Evolutionary conservation across 1,140 invertebrate genomes (phyloP).

Genomic region (Tetragonula clypearis): DNA sequence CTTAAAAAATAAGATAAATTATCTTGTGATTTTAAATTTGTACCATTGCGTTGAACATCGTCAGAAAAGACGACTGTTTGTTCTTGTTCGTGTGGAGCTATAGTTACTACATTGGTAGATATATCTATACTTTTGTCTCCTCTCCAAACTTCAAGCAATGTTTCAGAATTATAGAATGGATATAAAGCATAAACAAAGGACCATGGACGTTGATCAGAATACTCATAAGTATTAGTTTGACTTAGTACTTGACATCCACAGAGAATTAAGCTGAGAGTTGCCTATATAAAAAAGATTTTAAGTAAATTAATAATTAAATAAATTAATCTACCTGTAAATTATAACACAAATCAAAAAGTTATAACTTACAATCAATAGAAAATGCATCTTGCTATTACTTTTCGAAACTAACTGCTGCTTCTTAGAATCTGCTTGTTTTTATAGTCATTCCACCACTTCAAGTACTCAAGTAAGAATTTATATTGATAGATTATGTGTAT

Average conservation of each 20-base stretch:
- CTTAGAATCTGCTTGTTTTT: slow-evolving; percentile 30
- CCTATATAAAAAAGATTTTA: slow-evolving; percentile 21
- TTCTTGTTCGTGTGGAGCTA: not conserved
- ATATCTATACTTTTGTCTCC: slow-evolving; percentile 33
- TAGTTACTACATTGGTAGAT: slow-evolving; percentile 25
- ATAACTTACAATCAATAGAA: slow-evolving; percentile 52
- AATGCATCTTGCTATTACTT: slow-evolving; percentile 49
- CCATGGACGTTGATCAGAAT: slow-evolving; percentile 48
- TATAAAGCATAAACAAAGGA: slow-evolving; percentile 52
- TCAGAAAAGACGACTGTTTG: not conserved
- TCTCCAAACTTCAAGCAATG: slow-evolving; percentile 48
- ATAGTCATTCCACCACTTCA: slow-evolving; percentile 31
- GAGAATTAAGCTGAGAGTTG: slow-evolving; percentile 7
- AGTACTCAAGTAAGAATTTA: slow-evolving; percentile 39
- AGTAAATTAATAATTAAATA: not conserved
- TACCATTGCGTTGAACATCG: slow-evolving; percentile 6
- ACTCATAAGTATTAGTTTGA: slow-evolving; percentile 44
- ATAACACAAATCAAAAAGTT: not conserved
- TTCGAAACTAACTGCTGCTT: slow-evolving; percentile 14
- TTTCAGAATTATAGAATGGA: slow-evolving; percentile 59
- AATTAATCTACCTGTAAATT: not conserved
- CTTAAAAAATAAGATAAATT: slow-evolving; percentile 28
- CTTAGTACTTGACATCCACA: slow-evolving; percentile 26
- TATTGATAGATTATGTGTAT: slow-evolving; percentile 46
- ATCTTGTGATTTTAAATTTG: not conserved